Conservation (phyloP, 2,113 vertebrate genomes). For the Asarcornis scutulata region DNA sequence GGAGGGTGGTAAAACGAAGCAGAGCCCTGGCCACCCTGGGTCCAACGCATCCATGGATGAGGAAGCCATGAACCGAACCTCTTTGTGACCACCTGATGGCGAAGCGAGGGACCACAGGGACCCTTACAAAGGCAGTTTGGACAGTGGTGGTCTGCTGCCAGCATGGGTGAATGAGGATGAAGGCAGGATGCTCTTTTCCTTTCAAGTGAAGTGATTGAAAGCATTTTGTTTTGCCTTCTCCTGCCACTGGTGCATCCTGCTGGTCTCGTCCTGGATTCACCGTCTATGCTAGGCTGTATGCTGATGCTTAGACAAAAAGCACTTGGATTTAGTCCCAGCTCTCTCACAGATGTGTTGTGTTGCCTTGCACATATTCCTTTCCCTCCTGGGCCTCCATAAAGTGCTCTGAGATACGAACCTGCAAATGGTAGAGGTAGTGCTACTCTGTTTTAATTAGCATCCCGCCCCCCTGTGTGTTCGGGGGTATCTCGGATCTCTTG, state of each 20-base stretch:
- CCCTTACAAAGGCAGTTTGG: not conserved
- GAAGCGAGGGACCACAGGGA: rapidly evolving
- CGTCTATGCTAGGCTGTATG: not conserved
- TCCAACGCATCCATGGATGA: not conserved
- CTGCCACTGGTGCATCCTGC: not conserved
- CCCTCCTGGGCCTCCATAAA: not conserved
- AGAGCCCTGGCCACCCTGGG: not conserved
- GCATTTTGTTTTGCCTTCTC: not conserved
- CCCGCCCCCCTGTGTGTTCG: not conserved
- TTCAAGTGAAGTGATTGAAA: not conserved
- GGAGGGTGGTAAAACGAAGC: not conserved
- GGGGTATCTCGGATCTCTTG: not conserved
- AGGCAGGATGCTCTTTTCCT: not conserved
- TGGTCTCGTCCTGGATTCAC: not conserved
- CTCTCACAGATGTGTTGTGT: not conserved
- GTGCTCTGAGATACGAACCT: not conserved
- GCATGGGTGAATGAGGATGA: not conserved
- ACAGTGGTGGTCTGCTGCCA: not conserved
- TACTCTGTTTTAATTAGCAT: constrained; percentile 9
- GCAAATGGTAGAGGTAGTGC: not conserved
- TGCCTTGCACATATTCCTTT: not conserved
- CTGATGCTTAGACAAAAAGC: not conserved
- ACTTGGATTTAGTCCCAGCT: constrained; percentile 19
- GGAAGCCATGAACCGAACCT: not conserved
- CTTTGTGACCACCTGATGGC: not conserved